Percentiles rank a stretch among this genome's conserved stretches.
phyloP scores from a whole-genome alignment of 2,888 invertebrate species.

The Nephrotoma flavescens region DNA sequence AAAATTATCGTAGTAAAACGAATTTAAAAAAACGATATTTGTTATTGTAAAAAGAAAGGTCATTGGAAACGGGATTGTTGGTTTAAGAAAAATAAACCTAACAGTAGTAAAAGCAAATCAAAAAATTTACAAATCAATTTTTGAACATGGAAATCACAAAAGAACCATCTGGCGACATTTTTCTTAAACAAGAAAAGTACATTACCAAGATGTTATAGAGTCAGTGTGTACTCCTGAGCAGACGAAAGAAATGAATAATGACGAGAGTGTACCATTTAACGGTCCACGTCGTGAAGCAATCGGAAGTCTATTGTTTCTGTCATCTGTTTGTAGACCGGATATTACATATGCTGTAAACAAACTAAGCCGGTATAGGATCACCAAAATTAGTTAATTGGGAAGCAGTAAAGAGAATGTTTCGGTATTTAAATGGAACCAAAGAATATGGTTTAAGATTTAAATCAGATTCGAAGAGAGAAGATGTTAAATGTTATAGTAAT shows the following conservation, averaged over 20 bases:
- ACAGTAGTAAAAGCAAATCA: no score
- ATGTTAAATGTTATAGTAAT: not conserved
- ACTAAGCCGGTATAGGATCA: not conserved
- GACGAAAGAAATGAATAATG: not conserved
- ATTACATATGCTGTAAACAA: not conserved
- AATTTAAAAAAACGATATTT: not conserved
- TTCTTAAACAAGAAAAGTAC: not conserved
- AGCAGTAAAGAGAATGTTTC: not conserved
- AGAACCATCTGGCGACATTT: not conserved
- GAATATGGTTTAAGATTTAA: not conserved
- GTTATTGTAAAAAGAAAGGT: not conserved
- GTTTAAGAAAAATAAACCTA: not conserved
- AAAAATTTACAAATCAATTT: no score
- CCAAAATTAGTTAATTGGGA: not conserved
- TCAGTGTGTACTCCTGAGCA: not conserved
- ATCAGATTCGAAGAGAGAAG: not conserved
- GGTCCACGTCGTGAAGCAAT: not conserved
- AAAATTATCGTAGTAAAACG: no score
- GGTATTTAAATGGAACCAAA: not conserved
- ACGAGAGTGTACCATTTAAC: not conserved
- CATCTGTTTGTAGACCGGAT: not conserved
- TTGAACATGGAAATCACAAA: not conserved
- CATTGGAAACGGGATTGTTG: not conserved
- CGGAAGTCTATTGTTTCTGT: not conserved
- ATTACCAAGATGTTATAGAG: not conserved